phyloP scores from a whole-genome alignment of 2,888 invertebrate genomes.

The Trachelus stipa region DNA sequence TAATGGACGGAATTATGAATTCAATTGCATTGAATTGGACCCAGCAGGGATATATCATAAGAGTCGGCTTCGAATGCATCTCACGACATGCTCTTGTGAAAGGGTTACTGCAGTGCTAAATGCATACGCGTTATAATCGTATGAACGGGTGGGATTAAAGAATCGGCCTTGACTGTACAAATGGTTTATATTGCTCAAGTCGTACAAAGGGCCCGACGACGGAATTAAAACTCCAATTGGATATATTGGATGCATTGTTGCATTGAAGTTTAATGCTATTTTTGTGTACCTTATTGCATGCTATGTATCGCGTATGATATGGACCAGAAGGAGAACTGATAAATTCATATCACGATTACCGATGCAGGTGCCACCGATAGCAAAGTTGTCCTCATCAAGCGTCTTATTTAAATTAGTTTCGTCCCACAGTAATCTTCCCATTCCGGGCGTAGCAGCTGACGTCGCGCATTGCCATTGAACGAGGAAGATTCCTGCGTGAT shows the following conservation, averaged over 20 bases:
- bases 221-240: background rate
- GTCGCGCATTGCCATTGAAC: constrained; percentile 37
- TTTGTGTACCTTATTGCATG: background rate
- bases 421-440: constrained; percentile 4
- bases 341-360: background rate
- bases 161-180: background rate
- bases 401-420: constrained; percentile 22
- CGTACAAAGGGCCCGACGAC: background rate
- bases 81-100: constrained; percentile 7
- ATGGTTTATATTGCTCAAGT: background rate
- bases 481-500: constrained; percentile 41
- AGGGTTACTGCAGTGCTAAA: constrained; percentile 7
- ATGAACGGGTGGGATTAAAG: background rate
- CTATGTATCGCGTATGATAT: background rate
- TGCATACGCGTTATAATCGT: background rate
- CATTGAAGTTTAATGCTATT: background rate
- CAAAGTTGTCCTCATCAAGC: background rate
- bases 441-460: constrained; percentile 27
- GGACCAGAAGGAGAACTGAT: background rate
- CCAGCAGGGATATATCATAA: constrained; percentile 23
- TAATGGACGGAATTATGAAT: constrained; percentile 63
- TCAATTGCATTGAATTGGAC: constrained; percentile 63
- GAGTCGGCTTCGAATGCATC: constrained; percentile 10
- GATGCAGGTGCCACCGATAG: background rate
- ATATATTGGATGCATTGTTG: background rate